Evolutionary conservation across 2,888 invertebrate species (phyloP).

Genomic region (Drosophila recens): DNA sequence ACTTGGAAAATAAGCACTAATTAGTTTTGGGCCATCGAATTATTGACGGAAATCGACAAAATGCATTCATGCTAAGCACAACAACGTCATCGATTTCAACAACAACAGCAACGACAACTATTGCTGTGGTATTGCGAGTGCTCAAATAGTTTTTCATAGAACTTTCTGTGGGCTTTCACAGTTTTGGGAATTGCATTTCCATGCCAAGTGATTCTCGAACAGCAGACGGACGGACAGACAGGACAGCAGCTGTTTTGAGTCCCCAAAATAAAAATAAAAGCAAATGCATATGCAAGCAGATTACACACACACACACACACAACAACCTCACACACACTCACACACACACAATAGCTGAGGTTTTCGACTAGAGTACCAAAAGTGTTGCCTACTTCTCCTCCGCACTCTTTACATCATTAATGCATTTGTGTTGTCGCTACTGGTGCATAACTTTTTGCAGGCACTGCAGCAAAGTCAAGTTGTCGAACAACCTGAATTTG

Average conservation of each 20-base stretch:
- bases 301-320: slow-evolving; percentile 5
- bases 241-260: slow-evolving; percentile 36
- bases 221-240: slow-evolving; percentile 11
- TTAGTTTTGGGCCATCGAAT: slow-evolving; percentile 18
- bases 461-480: slow-evolving; percentile 48
- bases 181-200: slow-evolving; percentile 34
- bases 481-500: slow-evolving; percentile 49
- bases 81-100: not conserved
- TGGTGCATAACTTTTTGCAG: slow-evolving; percentile 44
- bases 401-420: slow-evolving; percentile 65
- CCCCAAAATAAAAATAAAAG: slow-evolving; percentile 10
- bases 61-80: slow-evolving; percentile 12
- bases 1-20: slow-evolving; percentile 1
- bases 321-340: not conserved
- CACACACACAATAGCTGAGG: not conserved
- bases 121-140: slow-evolving; percentile 22
- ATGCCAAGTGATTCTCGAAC: slow-evolving; percentile 24
- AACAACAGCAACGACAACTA: not conserved
- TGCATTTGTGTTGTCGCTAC: slow-evolving; percentile 61
- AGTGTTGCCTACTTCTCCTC: slow-evolving; percentile 55
- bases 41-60: slow-evolving; percentile 10
- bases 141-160: slow-evolving; percentile 42
- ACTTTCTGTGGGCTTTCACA: slow-evolving; percentile 27
- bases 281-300: slow-evolving; percentile 50
- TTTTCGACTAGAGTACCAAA: slow-evolving; percentile 39